A percentile compares a stretch with the other conserved stretches of the same genome.
phyloP scores from a whole-genome alignment of 1,140 invertebrate species.

The Tachypleus tridentatus region DNA sequence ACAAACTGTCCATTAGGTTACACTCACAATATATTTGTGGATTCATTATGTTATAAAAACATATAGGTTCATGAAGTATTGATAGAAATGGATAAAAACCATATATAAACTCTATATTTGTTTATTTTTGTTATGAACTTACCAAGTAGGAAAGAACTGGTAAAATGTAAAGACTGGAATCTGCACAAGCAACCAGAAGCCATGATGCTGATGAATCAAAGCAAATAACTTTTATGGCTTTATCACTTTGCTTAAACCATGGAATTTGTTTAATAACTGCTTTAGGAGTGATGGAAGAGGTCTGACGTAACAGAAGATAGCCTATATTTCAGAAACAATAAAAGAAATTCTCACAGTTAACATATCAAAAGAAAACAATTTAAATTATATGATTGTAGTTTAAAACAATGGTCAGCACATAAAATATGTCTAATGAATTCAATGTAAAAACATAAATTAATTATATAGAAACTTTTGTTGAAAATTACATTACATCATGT shows the following conservation, averaged over 20 bases:
- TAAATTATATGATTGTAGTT: background rate
- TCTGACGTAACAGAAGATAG: conserved; percentile 13
- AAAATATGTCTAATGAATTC: background rate
- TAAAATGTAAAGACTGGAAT: conserved; percentile 48
- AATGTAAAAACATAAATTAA: too few species aligned
- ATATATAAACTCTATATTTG: too few species aligned
- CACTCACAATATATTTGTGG: too few species aligned
- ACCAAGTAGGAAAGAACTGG: conserved; percentile 44
- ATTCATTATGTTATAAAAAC: too few species aligned
- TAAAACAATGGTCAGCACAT: background rate
- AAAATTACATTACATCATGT: too few species aligned
- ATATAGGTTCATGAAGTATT: too few species aligned
- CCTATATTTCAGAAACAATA: background rate
- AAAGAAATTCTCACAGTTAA: too few species aligned
- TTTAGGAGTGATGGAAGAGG: background rate
- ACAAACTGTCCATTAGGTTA: too few species aligned
- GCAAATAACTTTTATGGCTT: conserved; percentile 48
- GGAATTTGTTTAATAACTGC: conserved; percentile 51
- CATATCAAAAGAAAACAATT: conserved; percentile 4
- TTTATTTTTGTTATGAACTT: conserved; percentile 6
- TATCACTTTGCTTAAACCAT: conserved; percentile 48
- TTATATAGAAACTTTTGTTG: too few species aligned
- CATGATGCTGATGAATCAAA: conserved; percentile 56
- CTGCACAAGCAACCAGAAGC: conserved; percentile 49
- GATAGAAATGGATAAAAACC: too few species aligned